Percentiles rank a stretch among this genome's conserved stretches.
phyloP scores from a whole-genome alignment of 2,888 invertebrate genomes.

The Metallyticus violacea region DNA sequence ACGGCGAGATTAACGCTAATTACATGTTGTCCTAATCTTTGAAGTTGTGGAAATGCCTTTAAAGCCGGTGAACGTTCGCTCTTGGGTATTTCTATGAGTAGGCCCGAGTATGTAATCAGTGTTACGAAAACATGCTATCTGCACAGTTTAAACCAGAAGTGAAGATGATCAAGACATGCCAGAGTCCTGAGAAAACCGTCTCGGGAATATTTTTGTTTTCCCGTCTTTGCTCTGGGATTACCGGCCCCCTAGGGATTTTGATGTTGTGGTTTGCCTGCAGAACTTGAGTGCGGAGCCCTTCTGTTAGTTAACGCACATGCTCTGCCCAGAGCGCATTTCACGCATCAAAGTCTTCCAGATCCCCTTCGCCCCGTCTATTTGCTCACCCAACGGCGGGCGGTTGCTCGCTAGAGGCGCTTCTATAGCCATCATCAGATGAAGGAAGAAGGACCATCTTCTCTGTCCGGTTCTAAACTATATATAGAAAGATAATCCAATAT shows the following conservation, averaged over 20 bases:
- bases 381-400: background rate
- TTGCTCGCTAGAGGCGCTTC: too few species aligned
- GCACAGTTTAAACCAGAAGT: too few species aligned
- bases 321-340: background rate
- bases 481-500: too few species aligned
- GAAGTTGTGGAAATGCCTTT: too few species aligned
- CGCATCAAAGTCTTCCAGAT: background rate
- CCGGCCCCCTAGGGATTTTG: too few species aligned
- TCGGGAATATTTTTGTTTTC: background rate
- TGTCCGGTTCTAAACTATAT: too few species aligned
- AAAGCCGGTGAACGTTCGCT: too few species aligned
- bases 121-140: too few species aligned
- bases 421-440: background rate
- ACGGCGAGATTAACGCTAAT: too few species aligned
- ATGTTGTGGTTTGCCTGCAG: background rate
- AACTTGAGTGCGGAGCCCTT: background rate
- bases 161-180: background rate
- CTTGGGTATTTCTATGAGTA: too few species aligned
- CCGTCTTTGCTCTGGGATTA: background rate
- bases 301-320: background rate
- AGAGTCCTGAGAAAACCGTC: background rate
- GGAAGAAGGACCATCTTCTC: background rate
- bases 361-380: background rate
- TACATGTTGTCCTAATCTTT: too few species aligned
- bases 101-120: too few species aligned